phyloP scores from a whole-genome alignment of 1,140 invertebrate species.

The Polyergus mexicanus region DNA sequence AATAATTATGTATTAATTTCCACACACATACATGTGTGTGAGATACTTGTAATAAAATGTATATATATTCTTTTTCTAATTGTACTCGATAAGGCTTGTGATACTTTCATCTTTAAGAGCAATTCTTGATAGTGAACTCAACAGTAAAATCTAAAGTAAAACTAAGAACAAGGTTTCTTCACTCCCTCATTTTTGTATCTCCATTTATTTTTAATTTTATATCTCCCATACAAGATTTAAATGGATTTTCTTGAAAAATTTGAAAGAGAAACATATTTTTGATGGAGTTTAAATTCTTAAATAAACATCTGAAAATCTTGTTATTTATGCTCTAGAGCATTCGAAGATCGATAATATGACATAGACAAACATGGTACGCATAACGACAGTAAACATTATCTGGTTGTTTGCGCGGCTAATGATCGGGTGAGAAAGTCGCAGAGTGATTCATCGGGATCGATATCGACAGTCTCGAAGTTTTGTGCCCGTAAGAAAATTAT shows the following conservation, averaged over 20 bases:
- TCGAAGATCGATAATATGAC: constrained; percentile 6
- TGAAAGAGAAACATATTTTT: not conserved
- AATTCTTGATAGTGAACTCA: not conserved
- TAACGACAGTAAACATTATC: not conserved
- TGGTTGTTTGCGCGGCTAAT: not conserved
- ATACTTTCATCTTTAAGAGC: not conserved
- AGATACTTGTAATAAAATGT: not conserved
- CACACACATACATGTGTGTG: too few relatives aligned
- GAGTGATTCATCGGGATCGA: not conserved
- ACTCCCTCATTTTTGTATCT: not conserved
- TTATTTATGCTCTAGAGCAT: not conserved
- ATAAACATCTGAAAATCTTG: not conserved
- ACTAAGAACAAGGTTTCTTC: not conserved
- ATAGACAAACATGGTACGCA: not conserved
- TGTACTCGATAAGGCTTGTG: not conserved
- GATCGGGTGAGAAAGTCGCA: constrained; percentile 15
- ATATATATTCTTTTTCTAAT: not conserved
- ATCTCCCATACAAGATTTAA: not conserved
- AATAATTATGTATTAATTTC: constrained; percentile 7
- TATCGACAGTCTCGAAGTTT: not conserved
- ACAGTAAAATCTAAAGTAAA: not conserved
- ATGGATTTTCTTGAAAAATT: not conserved
- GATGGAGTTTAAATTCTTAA: not conserved
- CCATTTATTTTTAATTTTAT: not conserved
- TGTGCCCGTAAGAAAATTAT: not conserved